Conservation (phyloP, 2,797 vertebrate genomes). For the Clarias fuscus region DNA sequence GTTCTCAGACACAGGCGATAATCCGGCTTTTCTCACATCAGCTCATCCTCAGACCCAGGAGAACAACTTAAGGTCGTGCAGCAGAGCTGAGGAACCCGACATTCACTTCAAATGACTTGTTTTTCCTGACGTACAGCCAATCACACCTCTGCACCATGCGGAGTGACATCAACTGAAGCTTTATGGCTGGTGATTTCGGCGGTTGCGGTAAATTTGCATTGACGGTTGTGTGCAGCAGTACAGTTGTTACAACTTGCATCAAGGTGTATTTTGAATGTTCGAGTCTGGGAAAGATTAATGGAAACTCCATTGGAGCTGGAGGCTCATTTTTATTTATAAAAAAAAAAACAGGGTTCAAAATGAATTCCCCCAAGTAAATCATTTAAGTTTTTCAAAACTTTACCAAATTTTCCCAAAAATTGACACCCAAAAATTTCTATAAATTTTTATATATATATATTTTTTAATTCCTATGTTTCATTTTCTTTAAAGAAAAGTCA, state of each 20-base stretch:
- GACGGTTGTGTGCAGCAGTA: background rate
- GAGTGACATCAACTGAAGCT: background rate
- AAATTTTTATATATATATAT: too few relatives aligned
- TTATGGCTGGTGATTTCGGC: background rate
- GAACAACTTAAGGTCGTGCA: constrained; percentile 55
- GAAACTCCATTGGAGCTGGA: background rate
- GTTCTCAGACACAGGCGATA: constrained; percentile 62
- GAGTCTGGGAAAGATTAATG: background rate
- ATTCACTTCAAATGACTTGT: background rate
- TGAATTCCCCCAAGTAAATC: background rate
- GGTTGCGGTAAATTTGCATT: background rate
- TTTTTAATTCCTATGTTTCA: too few relatives aligned
- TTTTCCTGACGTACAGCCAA: background rate
- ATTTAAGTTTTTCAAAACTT: background rate
- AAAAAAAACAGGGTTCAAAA: background rate
- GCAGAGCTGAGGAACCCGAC: constrained; percentile 35
- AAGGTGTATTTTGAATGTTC: background rate
- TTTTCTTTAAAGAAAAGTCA: too few relatives aligned
- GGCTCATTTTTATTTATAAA: background rate
- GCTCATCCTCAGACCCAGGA: constrained; percentile 45
- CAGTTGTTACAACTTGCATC: background rate
- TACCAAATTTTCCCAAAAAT: too few relatives aligned
- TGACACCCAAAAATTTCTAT: too few relatives aligned
- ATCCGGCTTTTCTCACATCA: constrained; percentile 66
- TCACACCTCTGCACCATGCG: background rate